Evolutionary conservation across 2,888 invertebrate species (phyloP).

Genomic region (Ochlodes sylvanus): DNA sequence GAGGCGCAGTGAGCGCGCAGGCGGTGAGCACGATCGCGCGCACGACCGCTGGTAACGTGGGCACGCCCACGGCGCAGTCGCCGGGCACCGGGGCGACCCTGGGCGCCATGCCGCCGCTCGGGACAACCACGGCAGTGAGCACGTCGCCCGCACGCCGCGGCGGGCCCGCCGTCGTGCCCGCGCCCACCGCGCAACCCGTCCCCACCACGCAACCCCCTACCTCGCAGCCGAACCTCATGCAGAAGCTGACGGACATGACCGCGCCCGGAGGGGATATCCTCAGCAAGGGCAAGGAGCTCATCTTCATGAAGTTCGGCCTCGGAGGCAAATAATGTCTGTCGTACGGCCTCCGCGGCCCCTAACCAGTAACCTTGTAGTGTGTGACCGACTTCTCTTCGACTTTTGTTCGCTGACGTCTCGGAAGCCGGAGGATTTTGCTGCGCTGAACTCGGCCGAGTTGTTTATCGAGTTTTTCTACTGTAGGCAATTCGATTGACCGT

Average conservation of each 20-base stretch:
- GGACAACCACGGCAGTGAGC: conserved; percentile 57
- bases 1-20: conserved; percentile 79
- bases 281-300: conserved; percentile 96
- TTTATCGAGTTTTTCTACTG: conserved; percentile 62
- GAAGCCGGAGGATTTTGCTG: conserved; percentile 47
- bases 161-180: conserved; percentile 72
- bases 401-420: conserved; percentile 37
- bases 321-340: conserved; percentile 88
- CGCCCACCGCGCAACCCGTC: conserved; percentile 75
- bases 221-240: conserved; percentile 91
- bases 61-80: conserved; percentile 72
- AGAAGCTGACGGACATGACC: conserved; percentile 95
- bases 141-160: conserved; percentile 76
- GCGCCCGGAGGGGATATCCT: conserved; percentile 95
- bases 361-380: conserved; percentile 36
- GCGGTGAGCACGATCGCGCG: conserved; percentile 84
- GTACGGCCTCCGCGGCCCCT: conserved; percentile 59
- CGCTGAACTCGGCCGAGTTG: conserved; percentile 55
- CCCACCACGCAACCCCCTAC: conserved; percentile 68
- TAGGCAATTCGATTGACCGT: conserved; percentile 60
- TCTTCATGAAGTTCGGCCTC: conserved; percentile 97
- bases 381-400: conserved; percentile 44
- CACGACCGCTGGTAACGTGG: conserved; percentile 86
- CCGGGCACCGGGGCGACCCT: conserved; percentile 49
- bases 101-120: conserved; percentile 48